These are phyloP conservation scores for Lysandra coridon DNA, from an alignment of 2,888 invertebrate genomes.

Conservation along the genomic window DNA sequence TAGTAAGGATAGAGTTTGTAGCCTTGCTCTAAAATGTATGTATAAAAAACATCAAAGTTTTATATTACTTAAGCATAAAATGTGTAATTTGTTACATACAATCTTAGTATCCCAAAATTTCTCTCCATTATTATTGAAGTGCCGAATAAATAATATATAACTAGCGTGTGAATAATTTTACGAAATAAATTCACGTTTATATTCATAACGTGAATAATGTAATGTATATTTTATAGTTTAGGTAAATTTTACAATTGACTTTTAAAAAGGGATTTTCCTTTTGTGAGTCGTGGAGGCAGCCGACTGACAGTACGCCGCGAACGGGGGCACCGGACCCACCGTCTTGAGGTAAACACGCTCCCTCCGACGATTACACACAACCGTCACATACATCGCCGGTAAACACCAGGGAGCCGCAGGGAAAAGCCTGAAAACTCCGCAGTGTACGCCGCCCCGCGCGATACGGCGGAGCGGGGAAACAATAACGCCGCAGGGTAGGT, in stretches of 20 bases:
- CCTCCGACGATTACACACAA: neutral
- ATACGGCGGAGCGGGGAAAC: constrained; percentile 42
- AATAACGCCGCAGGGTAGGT: constrained; percentile 61
- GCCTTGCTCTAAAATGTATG: too few relatives aligned
- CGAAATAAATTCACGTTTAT: neutral
- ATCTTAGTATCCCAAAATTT: neutral
- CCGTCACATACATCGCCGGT: constrained; percentile 40
- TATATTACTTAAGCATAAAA: neutral
- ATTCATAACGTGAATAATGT: neutral
- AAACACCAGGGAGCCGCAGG: neutral
- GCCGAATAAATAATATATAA: too few relatives aligned
- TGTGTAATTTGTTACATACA: neutral
- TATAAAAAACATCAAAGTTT: too few relatives aligned
- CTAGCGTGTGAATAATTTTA: too few relatives aligned
- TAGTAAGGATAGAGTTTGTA: too few relatives aligned
- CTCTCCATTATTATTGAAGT: neutral
- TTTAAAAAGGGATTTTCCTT: constrained; percentile 42
- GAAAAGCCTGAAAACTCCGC: constrained; percentile 41
- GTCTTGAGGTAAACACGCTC: constrained; percentile 35
- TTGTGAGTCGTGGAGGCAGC: constrained; percentile 51
- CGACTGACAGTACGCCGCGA: constrained; percentile 47
- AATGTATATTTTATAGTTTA: constrained; percentile 31
- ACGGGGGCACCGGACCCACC: constrained; percentile 59
- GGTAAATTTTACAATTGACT: constrained; percentile 40
- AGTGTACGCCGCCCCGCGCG: constrained; percentile 46